phyloP scores from a whole-genome alignment of 2,888 invertebrate genomes.

The Folsomia candida region DNA sequence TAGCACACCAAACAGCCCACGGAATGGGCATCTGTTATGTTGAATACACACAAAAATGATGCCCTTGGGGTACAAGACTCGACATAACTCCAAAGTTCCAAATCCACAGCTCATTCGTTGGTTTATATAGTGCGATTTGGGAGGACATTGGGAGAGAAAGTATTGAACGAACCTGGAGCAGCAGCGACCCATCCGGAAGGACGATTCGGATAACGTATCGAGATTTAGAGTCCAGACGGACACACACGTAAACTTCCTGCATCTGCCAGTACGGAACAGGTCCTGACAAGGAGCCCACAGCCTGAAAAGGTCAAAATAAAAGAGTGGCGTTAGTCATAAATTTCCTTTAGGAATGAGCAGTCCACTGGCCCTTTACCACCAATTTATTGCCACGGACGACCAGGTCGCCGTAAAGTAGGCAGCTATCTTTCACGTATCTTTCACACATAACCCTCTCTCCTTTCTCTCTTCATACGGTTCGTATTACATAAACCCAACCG shows the following conservation, averaged over 20 bases:
- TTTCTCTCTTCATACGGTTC: no score
- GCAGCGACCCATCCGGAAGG: slow-evolving; percentile 70
- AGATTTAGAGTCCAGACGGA: slow-evolving; percentile 75
- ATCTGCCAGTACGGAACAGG: slow-evolving; percentile 69
- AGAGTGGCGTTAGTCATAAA: slow-evolving; percentile 34
- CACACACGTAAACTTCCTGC: slow-evolving; percentile 73
- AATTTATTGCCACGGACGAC: slow-evolving; percentile 11
- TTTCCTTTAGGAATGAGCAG: slow-evolving; percentile 9
- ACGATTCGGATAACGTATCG: slow-evolving; percentile 76
- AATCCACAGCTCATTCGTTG: no score
- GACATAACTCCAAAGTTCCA: no score
- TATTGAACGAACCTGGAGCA: slow-evolving; percentile 62
- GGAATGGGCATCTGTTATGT: no score
- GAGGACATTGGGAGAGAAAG: slow-evolving; percentile 14
- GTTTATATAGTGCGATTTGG: no score
- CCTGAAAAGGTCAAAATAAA: slow-evolving; percentile 57
- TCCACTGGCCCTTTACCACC: neutral
- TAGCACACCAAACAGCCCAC: no score
- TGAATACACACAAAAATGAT: no score
- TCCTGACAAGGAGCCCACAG: slow-evolving; percentile 65
- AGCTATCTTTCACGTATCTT: no score
- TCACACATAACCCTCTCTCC: no score
- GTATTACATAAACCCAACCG: no score
- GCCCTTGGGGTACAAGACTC: no score
- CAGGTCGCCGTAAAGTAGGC: no score